phyloP scores from a whole-genome alignment of 2,888 invertebrate genomes.

The Watsonalla binaria region DNA sequence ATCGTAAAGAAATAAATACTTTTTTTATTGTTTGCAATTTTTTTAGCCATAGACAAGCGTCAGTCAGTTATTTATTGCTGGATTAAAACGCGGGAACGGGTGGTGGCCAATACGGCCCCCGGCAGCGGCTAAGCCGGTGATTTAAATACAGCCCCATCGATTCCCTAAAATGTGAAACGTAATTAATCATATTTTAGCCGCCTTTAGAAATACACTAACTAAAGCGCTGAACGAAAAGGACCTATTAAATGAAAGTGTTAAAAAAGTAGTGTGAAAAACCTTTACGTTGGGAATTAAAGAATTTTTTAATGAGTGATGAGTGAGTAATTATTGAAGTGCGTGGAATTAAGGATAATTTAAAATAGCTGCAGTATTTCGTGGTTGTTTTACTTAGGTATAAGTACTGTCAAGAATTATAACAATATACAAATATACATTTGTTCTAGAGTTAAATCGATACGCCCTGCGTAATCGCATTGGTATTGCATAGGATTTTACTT shows the following conservation, averaged over 20 bases:
- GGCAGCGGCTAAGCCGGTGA: conserved; percentile 57
- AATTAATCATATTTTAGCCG: conserved; percentile 61
- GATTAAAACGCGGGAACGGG: conserved; percentile 53
- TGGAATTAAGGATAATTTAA: no score
- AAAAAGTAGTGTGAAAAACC: conserved; percentile 12
- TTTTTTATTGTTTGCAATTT: conserved; percentile 18
- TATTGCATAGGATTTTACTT: no score
- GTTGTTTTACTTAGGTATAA: no score
- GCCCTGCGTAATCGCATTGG: no score
- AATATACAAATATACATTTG: no score
- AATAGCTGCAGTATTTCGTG: no score
- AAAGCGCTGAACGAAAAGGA: conserved; percentile 26
- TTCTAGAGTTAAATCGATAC: no score
- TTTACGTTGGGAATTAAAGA: conserved; percentile 8
- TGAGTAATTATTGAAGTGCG: no score
- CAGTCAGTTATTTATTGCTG: conserved; percentile 61
- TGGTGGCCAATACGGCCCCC: conserved; percentile 52
- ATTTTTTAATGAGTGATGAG: no score
- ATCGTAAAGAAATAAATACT: not conserved
- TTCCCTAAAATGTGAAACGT: conserved; percentile 47
- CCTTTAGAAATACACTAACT: conserved; percentile 36
- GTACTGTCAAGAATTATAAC: no score
- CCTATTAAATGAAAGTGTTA: conserved; percentile 18
- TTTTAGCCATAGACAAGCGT: conserved; percentile 52
- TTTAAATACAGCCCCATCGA: conserved; percentile 63